Evolutionary conservation across 2,888 invertebrate species (phyloP).

Genomic region (Lithophane socia): DNA sequence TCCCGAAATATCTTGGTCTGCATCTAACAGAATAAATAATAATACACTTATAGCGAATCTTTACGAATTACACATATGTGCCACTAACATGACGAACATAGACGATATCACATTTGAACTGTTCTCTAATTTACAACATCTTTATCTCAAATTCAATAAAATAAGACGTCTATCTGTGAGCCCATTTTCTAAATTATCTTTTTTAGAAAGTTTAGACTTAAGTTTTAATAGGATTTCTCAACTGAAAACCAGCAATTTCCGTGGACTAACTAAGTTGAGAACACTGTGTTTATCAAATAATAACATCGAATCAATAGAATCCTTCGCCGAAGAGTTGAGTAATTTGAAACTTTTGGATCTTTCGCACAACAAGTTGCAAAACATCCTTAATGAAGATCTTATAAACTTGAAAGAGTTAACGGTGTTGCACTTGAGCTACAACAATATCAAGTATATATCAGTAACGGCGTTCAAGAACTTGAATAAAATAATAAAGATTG

Average conservation of each 20-base stretch:
- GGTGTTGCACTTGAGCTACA: constrained; percentile 95
- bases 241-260: constrained; percentile 95
- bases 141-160: constrained; percentile 94
- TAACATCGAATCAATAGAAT: constrained; percentile 94
- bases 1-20: constrained; percentile 81
- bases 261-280: constrained; percentile 93
- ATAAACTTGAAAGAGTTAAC: constrained; percentile 94
- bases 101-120: constrained; percentile 94
- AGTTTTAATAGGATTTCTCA: constrained; percentile 95
- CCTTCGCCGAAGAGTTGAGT: constrained; percentile 94
- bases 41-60: constrained; percentile 83
- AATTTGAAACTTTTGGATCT: constrained; percentile 95
- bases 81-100: constrained; percentile 84
- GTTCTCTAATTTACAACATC: constrained; percentile 94
- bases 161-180: constrained; percentile 95
- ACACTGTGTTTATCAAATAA: constrained; percentile 96
- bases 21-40: constrained; percentile 76
- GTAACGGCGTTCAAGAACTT: constrained; percentile 94
- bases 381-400: constrained; percentile 94
- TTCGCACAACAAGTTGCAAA: constrained; percentile 95
- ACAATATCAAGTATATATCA: constrained; percentile 95
- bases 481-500: constrained; percentile 94
- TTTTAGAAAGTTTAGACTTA: constrained; percentile 95
- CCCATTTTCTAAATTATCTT: constrained; percentile 94
- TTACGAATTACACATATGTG: constrained; percentile 86